These are phyloP conservation scores for Neosalanx taihuensis DNA, from an alignment of 2,797 vertebrate genomes.

Conservation along the genomic window DNA sequence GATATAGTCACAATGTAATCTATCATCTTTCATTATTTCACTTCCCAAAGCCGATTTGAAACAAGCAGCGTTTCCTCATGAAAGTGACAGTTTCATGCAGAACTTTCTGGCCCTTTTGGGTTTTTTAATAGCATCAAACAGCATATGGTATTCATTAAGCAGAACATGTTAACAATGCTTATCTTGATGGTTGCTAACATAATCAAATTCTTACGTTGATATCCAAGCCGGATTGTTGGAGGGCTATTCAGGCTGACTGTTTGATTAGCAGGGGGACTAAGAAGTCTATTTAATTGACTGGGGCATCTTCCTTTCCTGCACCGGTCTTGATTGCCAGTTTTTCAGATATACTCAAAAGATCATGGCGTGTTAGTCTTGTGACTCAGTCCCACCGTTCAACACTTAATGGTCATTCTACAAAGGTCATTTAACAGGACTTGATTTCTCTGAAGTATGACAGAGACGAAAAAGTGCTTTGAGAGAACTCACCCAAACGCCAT, in stretches of 20 bases:
- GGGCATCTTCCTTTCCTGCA: constrained; percentile 38
- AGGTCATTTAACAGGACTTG: constrained; percentile 11
- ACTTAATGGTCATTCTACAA: not conserved
- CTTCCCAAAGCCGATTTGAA: not conserved
- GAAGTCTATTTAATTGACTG: constrained; percentile 56
- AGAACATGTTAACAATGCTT: constrained; percentile 50
- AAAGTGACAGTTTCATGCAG: constrained; percentile 25
- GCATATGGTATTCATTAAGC: constrained; percentile 57
- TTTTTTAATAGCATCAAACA: constrained; percentile 51
- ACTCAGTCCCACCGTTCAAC: not conserved
- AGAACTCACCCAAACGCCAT: constrained; percentile 32
- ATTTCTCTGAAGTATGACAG: constrained; percentile 8
- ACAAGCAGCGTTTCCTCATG: not conserved
- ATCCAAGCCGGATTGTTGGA: constrained; percentile 48
- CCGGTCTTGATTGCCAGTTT: constrained; percentile 10
- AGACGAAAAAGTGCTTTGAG: constrained; percentile 31
- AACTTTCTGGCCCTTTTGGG: constrained; percentile 25
- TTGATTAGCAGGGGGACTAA: constrained; percentile 42
- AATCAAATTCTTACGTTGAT: constrained; percentile 64
- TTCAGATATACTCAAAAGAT: constrained; percentile 14
- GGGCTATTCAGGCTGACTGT: constrained; percentile 57
- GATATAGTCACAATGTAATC: too few relatives aligned
- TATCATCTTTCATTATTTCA: too few relatives aligned
- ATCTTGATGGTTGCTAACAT: constrained; percentile 47
- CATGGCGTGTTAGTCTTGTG: constrained; percentile 3